phyloP scores from a whole-genome alignment of 2,888 invertebrate species.

The Nipponacmea schrenckii region DNA sequence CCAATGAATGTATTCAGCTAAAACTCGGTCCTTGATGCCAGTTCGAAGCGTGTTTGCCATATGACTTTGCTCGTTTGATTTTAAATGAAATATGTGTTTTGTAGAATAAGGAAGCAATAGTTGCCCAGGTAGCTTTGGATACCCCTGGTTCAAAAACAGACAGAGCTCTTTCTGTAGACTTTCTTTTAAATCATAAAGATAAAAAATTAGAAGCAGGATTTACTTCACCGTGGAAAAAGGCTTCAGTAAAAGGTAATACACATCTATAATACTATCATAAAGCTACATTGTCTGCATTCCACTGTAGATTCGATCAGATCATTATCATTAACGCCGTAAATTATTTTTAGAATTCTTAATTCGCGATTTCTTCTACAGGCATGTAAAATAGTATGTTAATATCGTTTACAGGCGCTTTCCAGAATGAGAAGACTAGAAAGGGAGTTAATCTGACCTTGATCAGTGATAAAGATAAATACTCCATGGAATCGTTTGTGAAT shows the following conservation, averaged over 20 bases:
- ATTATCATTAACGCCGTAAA: slow-evolving; percentile 13
- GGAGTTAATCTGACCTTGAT: not conserved
- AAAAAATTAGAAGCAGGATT: slow-evolving; percentile 44
- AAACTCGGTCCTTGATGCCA: not conserved
- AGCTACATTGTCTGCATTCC: too few relatives aligned
- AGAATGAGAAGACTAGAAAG: too few relatives aligned
- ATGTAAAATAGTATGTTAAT: too few relatives aligned
- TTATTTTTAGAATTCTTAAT: too few relatives aligned
- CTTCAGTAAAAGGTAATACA: slow-evolving; percentile 37
- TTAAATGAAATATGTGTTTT: not conserved
- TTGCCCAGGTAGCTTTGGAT: slow-evolving; percentile 73
- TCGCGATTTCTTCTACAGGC: too few relatives aligned
- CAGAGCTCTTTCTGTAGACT: slow-evolving; percentile 71
- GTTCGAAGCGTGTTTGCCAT: not conserved
- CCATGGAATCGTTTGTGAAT: not conserved
- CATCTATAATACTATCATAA: too few relatives aligned
- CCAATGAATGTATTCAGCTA: not conserved
- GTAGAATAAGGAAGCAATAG: slow-evolving; percentile 17
- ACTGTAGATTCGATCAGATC: not conserved
- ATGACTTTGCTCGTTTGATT: too few relatives aligned
- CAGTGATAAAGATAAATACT: slow-evolving; percentile 11
- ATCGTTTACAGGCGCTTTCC: too few relatives aligned
- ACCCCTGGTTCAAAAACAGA: slow-evolving; percentile 84
- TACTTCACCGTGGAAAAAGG: slow-evolving; percentile 61
- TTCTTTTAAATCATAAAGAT: slow-evolving; percentile 54